These are phyloP conservation scores for Drosophila bocqueti DNA, from an alignment of 1,140 invertebrate species.

Conservation along the genomic window DNA sequence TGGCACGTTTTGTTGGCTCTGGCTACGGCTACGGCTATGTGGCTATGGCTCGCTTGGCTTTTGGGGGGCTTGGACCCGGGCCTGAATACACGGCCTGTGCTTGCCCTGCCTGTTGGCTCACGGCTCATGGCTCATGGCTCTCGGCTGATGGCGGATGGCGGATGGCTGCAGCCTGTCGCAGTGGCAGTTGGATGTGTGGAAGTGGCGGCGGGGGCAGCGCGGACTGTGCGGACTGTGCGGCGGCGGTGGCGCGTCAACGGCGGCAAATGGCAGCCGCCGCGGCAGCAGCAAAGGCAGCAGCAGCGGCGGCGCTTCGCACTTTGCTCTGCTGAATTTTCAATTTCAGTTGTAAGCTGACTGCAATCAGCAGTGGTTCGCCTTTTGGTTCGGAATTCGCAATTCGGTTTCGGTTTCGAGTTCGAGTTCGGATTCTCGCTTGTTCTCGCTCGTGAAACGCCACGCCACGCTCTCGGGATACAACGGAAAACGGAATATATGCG, in stretches of 20 bases:
- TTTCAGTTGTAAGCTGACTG: constrained; percentile 85
- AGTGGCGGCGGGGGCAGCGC: constrained; percentile 5
- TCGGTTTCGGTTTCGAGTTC: constrained; percentile 48
- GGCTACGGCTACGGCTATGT: constrained; percentile 25
- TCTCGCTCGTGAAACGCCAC: constrained; percentile 29
- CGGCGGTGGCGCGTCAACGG: constrained; percentile 50
- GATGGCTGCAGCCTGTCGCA: constrained; percentile 72
- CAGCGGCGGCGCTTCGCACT: constrained; percentile 76
- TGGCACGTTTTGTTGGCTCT: constrained; percentile 79
- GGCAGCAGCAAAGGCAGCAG: constrained; percentile 27
- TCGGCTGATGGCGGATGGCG: constrained; percentile 54
- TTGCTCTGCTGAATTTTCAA: constrained; percentile 85
- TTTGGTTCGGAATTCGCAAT: constrained; percentile 55
- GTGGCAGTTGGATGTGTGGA: constrained; percentile 27
- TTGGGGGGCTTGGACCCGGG: constrained; percentile 63
- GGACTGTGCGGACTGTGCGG: constrained; percentile 32
- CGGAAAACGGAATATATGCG: constrained; percentile 29
- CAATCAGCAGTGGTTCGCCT: constrained; percentile 84
- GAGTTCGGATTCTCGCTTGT: constrained; percentile 21
- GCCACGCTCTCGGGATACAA: constrained; percentile 40
- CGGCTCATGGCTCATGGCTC: constrained; percentile 41
- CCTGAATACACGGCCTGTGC: constrained; percentile 40
- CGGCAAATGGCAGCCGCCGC: constrained; percentile 31
- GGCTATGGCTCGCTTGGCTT: constrained; percentile 58
- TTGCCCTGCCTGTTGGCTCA: constrained; percentile 34